Percentiles rank a stretch among this genome's conserved stretches.
phyloP scores from a whole-genome alignment of 2,113 vertebrate species.

The Nansenia antarctica region DNA sequence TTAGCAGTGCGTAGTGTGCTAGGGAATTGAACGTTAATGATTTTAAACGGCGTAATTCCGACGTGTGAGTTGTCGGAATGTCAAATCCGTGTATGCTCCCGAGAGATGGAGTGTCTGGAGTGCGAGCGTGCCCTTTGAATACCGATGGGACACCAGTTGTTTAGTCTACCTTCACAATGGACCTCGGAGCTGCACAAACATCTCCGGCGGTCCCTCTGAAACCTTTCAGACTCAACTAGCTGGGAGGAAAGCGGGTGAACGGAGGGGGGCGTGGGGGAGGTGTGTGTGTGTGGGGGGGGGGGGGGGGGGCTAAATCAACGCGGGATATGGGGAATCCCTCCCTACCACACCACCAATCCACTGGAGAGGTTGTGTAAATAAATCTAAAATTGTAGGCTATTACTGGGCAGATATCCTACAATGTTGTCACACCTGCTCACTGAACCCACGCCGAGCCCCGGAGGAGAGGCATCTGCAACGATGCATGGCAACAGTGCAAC shows the following conservation, averaged over 20 bases:
- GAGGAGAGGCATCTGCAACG: neutral
- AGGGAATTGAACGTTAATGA: neutral
- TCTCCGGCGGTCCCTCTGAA: neutral
- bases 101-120: constrained; percentile 22
- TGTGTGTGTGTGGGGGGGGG: neutral
- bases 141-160: neutral
- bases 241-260: neutral
- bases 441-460: constrained; percentile 14
- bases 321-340: neutral
- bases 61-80: constrained; percentile 43
- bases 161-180: constrained; percentile 9
- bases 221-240: neutral
- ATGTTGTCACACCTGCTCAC: constrained; percentile 13
- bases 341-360: neutral
- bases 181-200: neutral
- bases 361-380: constrained; percentile 27
- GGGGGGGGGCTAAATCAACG: neutral
- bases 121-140: constrained; percentile 3
- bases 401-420: constrained; percentile 10
- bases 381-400: constrained; percentile 25
- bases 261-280: too few relatives aligned
- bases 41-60: neutral
- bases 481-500: constrained; percentile 27
- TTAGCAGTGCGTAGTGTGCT: neutral
- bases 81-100: constrained; percentile 31